A percentile compares a stretch with the other conserved stretches of the same genome.
These are phyloP conservation scores for Mesodorylaimus sp. DNA, from an alignment of 2,888 invertebrate species.

Conservation along the genomic window DNA sequence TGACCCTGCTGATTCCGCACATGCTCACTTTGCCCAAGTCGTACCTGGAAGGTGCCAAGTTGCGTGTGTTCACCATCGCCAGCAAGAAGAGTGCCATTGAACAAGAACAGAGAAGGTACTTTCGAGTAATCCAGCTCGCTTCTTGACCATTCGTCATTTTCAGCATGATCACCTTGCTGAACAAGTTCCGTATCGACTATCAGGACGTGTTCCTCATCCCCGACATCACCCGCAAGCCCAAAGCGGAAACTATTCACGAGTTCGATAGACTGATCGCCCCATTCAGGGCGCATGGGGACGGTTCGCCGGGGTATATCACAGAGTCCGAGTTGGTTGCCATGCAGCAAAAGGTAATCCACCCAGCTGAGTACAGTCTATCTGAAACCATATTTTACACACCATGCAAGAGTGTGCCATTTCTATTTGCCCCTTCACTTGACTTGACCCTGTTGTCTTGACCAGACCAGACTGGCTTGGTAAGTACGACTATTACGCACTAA, in stretches of 20 bases:
- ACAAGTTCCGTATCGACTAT: slow-evolving; percentile 91
- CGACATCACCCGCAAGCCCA: slow-evolving; percentile 36
- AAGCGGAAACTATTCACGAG: slow-evolving; percentile 11
- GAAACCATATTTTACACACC: too few relatives aligned
- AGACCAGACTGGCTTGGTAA: too few relatives aligned
- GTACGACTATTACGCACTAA: too few relatives aligned
- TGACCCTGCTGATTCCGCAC: slow-evolving; percentile 64
- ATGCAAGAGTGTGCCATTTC: too few relatives aligned
- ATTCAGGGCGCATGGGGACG: slow-evolving; percentile 23
- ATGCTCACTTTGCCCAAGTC: slow-evolving; percentile 54
- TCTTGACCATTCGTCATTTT: not conserved
- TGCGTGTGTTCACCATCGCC: slow-evolving; percentile 28
- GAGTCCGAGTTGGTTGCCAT: slow-evolving; percentile 19
- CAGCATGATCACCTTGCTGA: slow-evolving; percentile 70
- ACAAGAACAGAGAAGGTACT: slow-evolving; percentile 21
- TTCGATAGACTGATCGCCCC: slow-evolving; percentile 21
- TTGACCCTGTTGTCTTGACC: too few relatives aligned
- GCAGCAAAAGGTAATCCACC: slow-evolving; percentile 20
- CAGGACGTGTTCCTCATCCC: slow-evolving; percentile 76
- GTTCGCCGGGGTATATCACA: slow-evolving; percentile 9
- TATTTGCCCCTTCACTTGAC: too few relatives aligned
- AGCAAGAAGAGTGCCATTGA: slow-evolving; percentile 23
- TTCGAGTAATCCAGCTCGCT: too few relatives aligned
- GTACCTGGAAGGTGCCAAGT: slow-evolving; percentile 17
- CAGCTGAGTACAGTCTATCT: too few relatives aligned